Evolutionary conservation across 2,888 invertebrate genomes (phyloP), one percentile per base, ranked within the genome.

Genomic region (Cephus pulcher): DNA sequence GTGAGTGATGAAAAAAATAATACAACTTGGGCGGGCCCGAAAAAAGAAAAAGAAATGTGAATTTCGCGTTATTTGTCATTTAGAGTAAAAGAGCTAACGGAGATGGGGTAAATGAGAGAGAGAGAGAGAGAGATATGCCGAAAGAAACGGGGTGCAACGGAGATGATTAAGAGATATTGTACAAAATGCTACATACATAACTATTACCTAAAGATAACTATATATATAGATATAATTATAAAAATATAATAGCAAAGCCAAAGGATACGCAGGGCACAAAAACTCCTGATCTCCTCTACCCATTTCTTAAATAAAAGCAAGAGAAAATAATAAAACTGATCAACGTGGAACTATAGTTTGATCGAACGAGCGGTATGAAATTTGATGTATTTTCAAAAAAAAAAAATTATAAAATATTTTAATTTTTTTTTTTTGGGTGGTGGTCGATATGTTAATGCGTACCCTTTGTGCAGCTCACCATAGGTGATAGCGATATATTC

Each of bases 131-230:
- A 34, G 81, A 82, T 75, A 9, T 15, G 23, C 6, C 40, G 23
- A 40, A 40, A 40, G 56, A 23, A 56, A 2, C 2, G 23, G 56
- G 56, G 23, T 56, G 23, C 6, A 56, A 56, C 9, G 56, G 23
- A 56, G 56, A 56, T 3, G 23, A 56, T 23, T 56, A 23, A 56
- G 15, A 23, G 56, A 56, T 56, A 78, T 79, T 82, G 82, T 82
- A 83, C 79, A 83, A 82, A 83, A 79, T 83, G 77, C 80, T 80
- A 82, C 77, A 79, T 80, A 82, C 76, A 80, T 75, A 79, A 79
- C 40, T 73, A 32, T 71, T 78, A 80, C 74, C 70, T 81, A 76
- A 78, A 76, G 73, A 82, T 75, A 76, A 76, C 74, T 74, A 35
- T 69, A 70, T 75, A 70, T 30, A 30, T 70, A 33, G 30, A 70